Evolutionary conservation across 2,113 vertebrate species (phyloP).

Genomic region (Semicossyphus pulcher): DNA sequence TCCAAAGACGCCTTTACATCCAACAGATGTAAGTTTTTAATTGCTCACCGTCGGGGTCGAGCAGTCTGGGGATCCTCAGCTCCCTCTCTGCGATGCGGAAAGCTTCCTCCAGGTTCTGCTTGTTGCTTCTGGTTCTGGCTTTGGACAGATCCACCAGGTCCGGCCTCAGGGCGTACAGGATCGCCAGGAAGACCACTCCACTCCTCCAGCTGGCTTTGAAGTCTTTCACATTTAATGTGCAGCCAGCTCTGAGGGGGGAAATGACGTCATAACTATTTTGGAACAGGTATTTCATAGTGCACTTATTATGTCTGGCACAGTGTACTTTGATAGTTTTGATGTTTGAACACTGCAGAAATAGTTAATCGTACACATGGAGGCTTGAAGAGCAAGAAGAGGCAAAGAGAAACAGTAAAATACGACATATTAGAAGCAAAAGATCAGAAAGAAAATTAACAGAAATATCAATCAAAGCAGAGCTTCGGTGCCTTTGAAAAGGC

Average conservation of each 20-base stretch:
- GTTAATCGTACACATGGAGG: no score
- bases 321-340: no score
- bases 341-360: no score
- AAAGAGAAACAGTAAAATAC: no score
- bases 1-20: background rate
- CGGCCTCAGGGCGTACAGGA: slow-evolving; percentile 89
- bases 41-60: slow-evolving; percentile 90
- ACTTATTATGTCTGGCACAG: no score
- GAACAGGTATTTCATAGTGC: no score
- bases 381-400: no score
- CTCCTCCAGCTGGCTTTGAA: slow-evolving; percentile 95
- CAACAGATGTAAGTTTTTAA: no score
- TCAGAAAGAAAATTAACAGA: no score
- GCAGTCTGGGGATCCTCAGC: slow-evolving; percentile 89
- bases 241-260: slow-evolving; percentile 81
- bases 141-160: slow-evolving; percentile 89
- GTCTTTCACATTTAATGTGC: slow-evolving; percentile 87
- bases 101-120: slow-evolving; percentile 93
- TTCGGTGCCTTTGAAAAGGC: no score
- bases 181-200: slow-evolving; percentile 91
- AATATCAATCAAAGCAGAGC: no score
- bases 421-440: no score
- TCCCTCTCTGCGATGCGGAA: slow-evolving; percentile 90
- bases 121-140: slow-evolving; percentile 87
- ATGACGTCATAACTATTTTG: background rate